A percentile compares a stretch with the other conserved stretches of the same genome.
These are phyloP conservation scores for Neocrepidodera transversa DNA, from an alignment of 2,888 invertebrate genomes.

Conservation along the genomic window DNA sequence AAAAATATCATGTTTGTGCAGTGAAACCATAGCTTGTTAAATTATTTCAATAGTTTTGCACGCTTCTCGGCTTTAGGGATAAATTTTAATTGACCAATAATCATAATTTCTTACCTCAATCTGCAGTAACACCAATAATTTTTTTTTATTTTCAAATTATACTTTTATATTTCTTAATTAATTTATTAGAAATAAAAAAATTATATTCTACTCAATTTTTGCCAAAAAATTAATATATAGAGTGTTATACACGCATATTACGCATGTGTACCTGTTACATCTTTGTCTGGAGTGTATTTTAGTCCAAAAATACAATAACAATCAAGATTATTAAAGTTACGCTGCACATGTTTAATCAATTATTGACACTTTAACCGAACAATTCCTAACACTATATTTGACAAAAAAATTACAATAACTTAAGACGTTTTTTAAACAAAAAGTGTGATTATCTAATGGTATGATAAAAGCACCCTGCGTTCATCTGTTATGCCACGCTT, in stretches of 20 bases:
- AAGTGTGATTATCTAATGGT: slow-evolving; percentile 25
- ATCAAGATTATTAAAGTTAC: not conserved
- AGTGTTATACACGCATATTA: too few species aligned
- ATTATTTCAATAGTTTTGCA: slow-evolving; percentile 9
- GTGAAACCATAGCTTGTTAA: slow-evolving; percentile 19
- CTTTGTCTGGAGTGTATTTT: too few species aligned
- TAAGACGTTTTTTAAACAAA: slow-evolving; percentile 12
- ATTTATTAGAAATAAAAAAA: too few species aligned
- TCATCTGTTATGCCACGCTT: slow-evolving; percentile 45
- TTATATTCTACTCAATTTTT: too few species aligned
- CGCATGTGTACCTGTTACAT: too few species aligned
- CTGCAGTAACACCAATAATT: not conserved
- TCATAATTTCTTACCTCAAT: not conserved
- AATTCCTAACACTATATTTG: not conserved
- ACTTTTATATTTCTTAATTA: too few species aligned
- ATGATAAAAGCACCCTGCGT: slow-evolving; percentile 17
- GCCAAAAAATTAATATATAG: too few species aligned
- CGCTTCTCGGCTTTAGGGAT: slow-evolving; percentile 9
- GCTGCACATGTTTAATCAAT: slow-evolving; percentile 1
- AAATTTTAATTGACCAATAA: not conserved
- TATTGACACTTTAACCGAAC: slow-evolving; percentile 1
- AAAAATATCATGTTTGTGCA: slow-evolving; percentile 26
- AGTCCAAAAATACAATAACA: too few species aligned
- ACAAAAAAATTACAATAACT: slow-evolving; percentile 3
- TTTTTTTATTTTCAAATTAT: not conserved